Evolutionary conservation across 2,113 vertebrate species (phyloP), one percentile per base, ranked within the genome.

Genomic region (Ammodytes dubius): DNA sequence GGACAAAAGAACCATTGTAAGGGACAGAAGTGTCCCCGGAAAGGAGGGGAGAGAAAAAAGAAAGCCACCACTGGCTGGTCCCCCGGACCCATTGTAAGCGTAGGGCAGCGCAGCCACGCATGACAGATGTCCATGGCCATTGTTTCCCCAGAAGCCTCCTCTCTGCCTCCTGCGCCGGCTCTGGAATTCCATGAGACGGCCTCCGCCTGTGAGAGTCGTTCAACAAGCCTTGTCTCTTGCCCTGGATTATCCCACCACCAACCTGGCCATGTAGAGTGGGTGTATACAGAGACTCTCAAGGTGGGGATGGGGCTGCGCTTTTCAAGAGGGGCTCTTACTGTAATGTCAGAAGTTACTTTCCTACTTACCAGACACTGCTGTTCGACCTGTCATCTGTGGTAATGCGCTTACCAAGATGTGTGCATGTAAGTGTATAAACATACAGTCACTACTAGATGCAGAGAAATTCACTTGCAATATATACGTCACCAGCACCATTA

Each of bases 41-140:
- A 95, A 94, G 92, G 91, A 94, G 90, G 88, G 89, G 90, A 92
- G 88, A 83, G 85, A 93, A 91, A 93, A 93, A 93, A 93, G 93
- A 95, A 95, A 95, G 92, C 93, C 91, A 93, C 93, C 89, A 89
- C 90, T 94, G 90, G 89, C 87, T 74, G 83, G 88, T 91, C 89
- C 92, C 93, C 88, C 87, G 57, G 89, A 77, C 83, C 92, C 77
- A 92, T 95, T 95, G 94, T 95, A 92, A 90, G 89, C 72, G 66
- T 89, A 93, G 88, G 88, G 89, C 93, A 94, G 93, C 93, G 94
- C 94, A 94, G 93, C 94, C 94, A 95, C 91, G 93, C 94, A 95
- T 95, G 94, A 95, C 95, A 95, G 95, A 95, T 95, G 95, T 94
- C 94, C 91, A 72, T 67, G 72, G 83, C 82, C 79, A 95, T 95